A percentile compares a stretch with the other conserved stretches of the same genome.
phyloP scores from a whole-genome alignment of 2,797 vertebrate genomes.

The Gambusia yucatana region DNA sequence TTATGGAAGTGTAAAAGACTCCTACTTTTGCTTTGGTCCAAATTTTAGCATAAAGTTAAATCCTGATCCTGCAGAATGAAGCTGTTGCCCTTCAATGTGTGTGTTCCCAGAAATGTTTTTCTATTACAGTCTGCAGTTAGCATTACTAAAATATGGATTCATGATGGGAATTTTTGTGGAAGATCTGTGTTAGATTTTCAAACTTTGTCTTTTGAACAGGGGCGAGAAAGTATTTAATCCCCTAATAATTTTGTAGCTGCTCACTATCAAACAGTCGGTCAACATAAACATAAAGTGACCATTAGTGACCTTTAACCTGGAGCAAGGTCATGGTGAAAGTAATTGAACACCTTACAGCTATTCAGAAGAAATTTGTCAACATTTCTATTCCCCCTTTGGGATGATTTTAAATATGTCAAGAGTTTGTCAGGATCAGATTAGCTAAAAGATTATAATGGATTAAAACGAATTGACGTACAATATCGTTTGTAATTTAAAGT shows the following conservation, averaged over 20 bases:
- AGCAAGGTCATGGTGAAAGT: no score
- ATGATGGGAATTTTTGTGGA: background rate
- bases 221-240: background rate
- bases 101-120: background rate
- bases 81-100: no score
- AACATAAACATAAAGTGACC: no score
- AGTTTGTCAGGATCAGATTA: background rate
- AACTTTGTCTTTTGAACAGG: background rate
- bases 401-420: background rate
- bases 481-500: background rate
- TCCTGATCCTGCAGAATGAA: background rate
- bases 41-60: background rate
- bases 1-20: background rate
- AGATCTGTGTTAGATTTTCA: background rate
- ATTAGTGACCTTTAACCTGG: no score
- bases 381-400: background rate
- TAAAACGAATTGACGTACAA: background rate
- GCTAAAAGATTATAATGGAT: background rate
- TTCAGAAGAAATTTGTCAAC: background rate
- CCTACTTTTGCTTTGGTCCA: background rate
- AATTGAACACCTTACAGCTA: no score
- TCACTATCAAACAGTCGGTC: background rate
- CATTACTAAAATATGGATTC: background rate
- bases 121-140: background rate
- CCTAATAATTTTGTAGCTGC: background rate